A percentile compares a stretch with the other conserved stretches of the same genome.
Evolutionary conservation across 2,797 vertebrate species (phyloP).

Genomic region (Cynopterus sphinx): DNA sequence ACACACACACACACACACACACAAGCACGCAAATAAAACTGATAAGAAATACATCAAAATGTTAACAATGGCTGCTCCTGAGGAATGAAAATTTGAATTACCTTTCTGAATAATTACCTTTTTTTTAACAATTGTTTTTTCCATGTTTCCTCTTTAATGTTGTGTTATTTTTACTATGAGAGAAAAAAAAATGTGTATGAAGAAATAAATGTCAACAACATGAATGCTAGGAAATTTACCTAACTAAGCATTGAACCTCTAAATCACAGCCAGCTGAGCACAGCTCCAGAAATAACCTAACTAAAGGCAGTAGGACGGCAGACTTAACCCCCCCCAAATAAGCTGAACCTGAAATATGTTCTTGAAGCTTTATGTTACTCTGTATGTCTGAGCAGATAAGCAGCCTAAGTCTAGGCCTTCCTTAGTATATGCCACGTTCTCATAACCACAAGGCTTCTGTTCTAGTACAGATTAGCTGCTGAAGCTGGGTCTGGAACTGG

Average conservation of each 20-base stretch:
- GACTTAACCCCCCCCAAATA: background rate
- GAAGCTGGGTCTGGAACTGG: background rate
- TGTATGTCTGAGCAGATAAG: slow-evolving; percentile 32
- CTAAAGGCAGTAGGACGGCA: background rate
- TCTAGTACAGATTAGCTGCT: background rate
- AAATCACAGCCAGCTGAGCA: background rate
- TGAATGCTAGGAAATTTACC: background rate
- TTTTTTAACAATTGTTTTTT: background rate
- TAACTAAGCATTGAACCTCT: background rate
- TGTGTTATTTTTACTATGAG: background rate
- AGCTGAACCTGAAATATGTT: background rate
- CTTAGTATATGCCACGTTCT: background rate
- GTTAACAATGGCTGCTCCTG: background rate
- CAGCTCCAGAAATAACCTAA: background rate
- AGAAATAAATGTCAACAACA: background rate
- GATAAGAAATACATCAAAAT: background rate
- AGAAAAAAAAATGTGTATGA: background rate
- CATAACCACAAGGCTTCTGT: slow-evolving; percentile 20
- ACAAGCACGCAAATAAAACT: background rate
- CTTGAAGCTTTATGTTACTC: background rate
- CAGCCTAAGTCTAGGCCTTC: background rate
- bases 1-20: background rate
- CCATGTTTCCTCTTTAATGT: background rate
- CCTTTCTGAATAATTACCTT: background rate
- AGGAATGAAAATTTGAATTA: background rate